Conservation (phyloP, 2,797 vertebrate species). For the Fratercula arctica region DNA sequence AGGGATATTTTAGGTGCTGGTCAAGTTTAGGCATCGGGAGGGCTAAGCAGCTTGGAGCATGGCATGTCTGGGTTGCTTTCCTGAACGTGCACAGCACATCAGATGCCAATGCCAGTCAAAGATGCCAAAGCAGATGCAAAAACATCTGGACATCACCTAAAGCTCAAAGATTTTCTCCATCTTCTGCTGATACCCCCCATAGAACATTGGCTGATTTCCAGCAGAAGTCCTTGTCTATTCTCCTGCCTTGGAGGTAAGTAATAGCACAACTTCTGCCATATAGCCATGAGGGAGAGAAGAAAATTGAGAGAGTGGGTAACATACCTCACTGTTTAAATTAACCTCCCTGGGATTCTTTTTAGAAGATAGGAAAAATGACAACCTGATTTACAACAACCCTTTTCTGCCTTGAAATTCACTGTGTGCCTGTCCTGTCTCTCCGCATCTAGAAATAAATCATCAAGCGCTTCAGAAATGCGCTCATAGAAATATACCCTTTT, state of each 20-base stretch:
- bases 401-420: not conserved
- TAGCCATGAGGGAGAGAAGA: not conserved
- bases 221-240: not conserved
- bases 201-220: not conserved
- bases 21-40: not conserved
- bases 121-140: not conserved
- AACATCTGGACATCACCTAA: conserved; percentile 8
- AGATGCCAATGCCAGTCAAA: not conserved
- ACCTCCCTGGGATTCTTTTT: not conserved
- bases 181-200: not conserved
- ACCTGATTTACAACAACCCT: not conserved
- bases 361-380: not conserved
- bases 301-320: not conserved
- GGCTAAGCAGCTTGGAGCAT: not conserved
- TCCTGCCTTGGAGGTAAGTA: not conserved
- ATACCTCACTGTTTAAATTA: not conserved
- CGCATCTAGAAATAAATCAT: conserved; percentile 16
- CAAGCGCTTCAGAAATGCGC: not conserved
- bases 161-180: not conserved
- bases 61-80: not conserved
- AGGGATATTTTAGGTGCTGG: not conserved
- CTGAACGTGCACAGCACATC: not conserved
- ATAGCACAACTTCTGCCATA: not conserved
- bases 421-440: not conserved
- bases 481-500: not conserved